These are phyloP conservation scores for Nymphicus hollandicus DNA, from an alignment of 2,113 vertebrate genomes.

Conservation along the genomic window DNA sequence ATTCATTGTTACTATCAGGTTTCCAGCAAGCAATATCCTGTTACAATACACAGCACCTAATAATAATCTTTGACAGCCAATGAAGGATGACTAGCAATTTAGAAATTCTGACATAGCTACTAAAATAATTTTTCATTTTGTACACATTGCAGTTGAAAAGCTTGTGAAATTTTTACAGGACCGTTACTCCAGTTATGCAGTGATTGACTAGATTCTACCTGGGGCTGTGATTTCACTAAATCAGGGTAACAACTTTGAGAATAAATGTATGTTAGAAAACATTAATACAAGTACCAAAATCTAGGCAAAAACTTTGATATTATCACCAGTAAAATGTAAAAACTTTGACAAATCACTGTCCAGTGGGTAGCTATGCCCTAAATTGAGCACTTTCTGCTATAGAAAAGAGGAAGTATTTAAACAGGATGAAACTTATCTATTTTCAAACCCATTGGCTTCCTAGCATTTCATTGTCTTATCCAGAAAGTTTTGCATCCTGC, in stretches of 20 bases:
- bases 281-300: not conserved
- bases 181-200: not conserved
- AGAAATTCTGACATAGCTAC: not conserved
- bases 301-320: not conserved
- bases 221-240: not conserved
- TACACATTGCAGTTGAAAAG: not conserved
- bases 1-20: not conserved
- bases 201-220: not conserved
- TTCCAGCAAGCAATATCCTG: not conserved
- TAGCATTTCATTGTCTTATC: not conserved
- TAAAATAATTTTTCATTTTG: not conserved
- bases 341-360: not conserved
- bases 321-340: not conserved
- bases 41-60: not conserved
- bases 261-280: not conserved
- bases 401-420: not conserved
- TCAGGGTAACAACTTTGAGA: not conserved
- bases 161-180: not conserved
- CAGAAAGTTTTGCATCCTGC: not conserved
- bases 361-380: not conserved
- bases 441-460: not conserved
- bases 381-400: conserved; percentile 3
- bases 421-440: not conserved
- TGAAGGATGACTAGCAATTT: not conserved
- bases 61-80: not conserved